phyloP scores from a whole-genome alignment of 1,140 invertebrate genomes.

The Drosophila kohkoa region DNA sequence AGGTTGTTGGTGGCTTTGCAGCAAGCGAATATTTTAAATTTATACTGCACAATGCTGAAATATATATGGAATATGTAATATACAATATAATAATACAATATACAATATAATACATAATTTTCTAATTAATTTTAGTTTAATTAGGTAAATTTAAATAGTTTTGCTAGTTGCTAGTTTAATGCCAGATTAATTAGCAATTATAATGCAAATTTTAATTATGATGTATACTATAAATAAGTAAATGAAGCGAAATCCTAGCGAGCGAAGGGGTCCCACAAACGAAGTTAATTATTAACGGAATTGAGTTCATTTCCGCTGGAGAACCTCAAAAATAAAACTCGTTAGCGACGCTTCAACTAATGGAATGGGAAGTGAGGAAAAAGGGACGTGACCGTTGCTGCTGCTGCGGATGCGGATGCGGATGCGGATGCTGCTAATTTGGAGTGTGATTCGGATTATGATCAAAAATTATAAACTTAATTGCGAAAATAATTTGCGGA shows the following conservation, averaged over 20 bases:
- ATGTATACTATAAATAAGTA: neutral
- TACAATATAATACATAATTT: no score
- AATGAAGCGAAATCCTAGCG: neutral
- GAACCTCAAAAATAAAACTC: constrained; percentile 24
- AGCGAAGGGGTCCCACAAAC: constrained; percentile 8
- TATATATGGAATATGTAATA: neutral
- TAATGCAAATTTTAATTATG: constrained; percentile 4
- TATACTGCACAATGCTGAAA: neutral
- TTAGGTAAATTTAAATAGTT: neutral
- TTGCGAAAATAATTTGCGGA: constrained; percentile 7
- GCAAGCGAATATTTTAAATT: neutral
- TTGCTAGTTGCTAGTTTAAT: neutral
- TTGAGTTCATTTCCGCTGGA: constrained; percentile 27
- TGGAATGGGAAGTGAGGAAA: neutral
- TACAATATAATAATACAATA: neutral
- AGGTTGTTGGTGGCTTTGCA: neutral
- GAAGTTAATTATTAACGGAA: constrained; percentile 39
- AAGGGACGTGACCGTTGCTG: constrained; percentile 7
- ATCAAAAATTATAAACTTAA: constrained; percentile 32
- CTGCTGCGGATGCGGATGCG: neutral
- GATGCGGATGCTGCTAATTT: constrained; percentile 36
- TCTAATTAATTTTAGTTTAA: no score
- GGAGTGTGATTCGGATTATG: constrained; percentile 23
- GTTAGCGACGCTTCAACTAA: neutral
- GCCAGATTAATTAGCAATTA: neutral